Percentiles rank a stretch among this genome's conserved stretches.
These are phyloP conservation scores for Maniola hyperantus DNA, from an alignment of 2,888 invertebrate genomes.

Conservation along the genomic window DNA sequence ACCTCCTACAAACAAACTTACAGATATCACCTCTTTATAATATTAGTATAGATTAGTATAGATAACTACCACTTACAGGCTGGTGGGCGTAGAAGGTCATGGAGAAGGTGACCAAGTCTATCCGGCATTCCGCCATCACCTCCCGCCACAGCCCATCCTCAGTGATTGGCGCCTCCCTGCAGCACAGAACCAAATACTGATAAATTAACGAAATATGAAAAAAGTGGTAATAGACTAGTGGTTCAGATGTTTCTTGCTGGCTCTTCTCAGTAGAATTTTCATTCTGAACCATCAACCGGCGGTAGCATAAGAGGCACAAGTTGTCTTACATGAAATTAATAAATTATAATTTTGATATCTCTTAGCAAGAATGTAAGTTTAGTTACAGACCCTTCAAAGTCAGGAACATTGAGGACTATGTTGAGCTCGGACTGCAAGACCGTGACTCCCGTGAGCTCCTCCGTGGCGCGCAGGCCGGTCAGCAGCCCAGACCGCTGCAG, in stretches of 20 bases:
- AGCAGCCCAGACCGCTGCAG: constrained; percentile 46
- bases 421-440: constrained; percentile 61
- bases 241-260: too few relatives aligned
- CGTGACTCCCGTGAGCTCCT: constrained; percentile 61
- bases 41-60: too few relatives aligned
- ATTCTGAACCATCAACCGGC: too few relatives aligned
- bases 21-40: too few relatives aligned
- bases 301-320: too few relatives aligned
- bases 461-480: constrained; percentile 61
- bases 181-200: constrained; percentile 22
- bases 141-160: constrained; percentile 63
- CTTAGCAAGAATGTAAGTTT: too few relatives aligned
- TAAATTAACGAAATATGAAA: not conserved
- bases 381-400: constrained; percentile 49
- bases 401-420: constrained; percentile 54
- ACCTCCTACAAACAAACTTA: too few relatives aligned
- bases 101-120: constrained; percentile 61
- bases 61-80: constrained; percentile 44
- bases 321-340: too few relatives aligned
- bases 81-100: constrained; percentile 60
- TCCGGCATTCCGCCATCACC: constrained; percentile 62
- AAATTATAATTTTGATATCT: too few relatives aligned
- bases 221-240: too few relatives aligned
- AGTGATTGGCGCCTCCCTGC: constrained; percentile 52
- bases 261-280: too few relatives aligned